Conservation (phyloP, 2,113 vertebrate species). For the Okapia johnstoni region DNA sequence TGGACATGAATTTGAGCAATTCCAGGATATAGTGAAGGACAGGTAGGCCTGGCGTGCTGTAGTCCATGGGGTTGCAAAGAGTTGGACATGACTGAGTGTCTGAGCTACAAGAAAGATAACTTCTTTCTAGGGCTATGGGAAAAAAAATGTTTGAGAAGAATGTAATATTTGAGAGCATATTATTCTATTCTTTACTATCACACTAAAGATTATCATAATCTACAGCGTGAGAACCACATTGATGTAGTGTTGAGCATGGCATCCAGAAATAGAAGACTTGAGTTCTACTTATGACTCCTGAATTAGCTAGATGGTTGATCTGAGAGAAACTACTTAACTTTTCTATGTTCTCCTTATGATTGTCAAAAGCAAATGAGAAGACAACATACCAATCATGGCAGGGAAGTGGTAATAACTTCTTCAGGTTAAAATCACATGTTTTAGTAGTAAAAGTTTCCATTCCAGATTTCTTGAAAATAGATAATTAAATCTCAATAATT, state of each 20-base stretch:
- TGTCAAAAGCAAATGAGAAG: background rate
- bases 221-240: background rate
- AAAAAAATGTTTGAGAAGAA: background rate
- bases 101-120: background rate
- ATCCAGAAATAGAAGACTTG: background rate
- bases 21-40: background rate
- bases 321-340: background rate
- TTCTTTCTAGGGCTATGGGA: background rate
- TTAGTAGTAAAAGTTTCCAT: background rate
- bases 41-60: background rate
- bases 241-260: background rate
- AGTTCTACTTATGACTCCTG: background rate
- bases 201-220: background rate
- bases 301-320: background rate
- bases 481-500: background rate
- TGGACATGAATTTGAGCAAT: background rate
- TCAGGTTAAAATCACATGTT: background rate
- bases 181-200: background rate
- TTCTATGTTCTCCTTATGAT: background rate
- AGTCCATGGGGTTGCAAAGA: background rate
- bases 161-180: background rate
- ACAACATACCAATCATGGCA: background rate
- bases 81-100: background rate
- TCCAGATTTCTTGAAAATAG: background rate
- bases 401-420: background rate